phyloP scores from a whole-genome alignment of 1,140 invertebrate genomes.

The Cydia amplana region DNA sequence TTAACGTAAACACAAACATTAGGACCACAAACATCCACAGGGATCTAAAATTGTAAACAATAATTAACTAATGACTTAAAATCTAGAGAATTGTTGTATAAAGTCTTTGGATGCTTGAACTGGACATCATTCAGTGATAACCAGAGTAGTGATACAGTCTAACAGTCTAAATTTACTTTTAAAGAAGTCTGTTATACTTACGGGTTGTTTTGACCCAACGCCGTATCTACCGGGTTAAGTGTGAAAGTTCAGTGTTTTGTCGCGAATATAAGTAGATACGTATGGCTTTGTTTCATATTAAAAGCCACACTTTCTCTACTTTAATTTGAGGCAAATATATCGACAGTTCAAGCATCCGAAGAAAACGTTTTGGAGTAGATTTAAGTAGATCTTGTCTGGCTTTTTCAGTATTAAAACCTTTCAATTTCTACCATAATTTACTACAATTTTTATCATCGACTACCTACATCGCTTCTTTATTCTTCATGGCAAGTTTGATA shows the following conservation, averaged over 20 bases:
- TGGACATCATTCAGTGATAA: background rate
- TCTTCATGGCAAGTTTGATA: background rate
- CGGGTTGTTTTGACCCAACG: background rate
- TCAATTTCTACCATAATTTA: slow-evolving; percentile 18
- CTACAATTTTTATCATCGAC: background rate
- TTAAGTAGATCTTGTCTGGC: slow-evolving; percentile 16
- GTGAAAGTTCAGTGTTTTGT: slow-evolving; percentile 11
- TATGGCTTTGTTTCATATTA: background rate
- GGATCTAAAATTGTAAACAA: background rate
- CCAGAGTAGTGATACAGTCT: background rate
- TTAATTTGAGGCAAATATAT: slow-evolving; percentile 30
- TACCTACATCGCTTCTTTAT: background rate
- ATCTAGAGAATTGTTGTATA: background rate
- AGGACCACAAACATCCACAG: background rate
- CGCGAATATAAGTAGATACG: slow-evolving; percentile 27
- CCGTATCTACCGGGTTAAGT: slow-evolving; percentile 26
- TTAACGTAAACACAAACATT: slow-evolving; percentile 1
- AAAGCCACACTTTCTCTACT: slow-evolving; percentile 41
- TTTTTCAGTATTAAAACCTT: slow-evolving; percentile 9
- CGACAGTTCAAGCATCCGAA: background rate
- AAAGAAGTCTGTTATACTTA: too few relatives aligned
- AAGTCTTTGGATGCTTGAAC: background rate
- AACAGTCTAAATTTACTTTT: too few relatives aligned
- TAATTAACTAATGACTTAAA: background rate
- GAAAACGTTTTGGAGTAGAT: slow-evolving; percentile 17